A percentile compares a stretch with the other conserved stretches of the same genome.
Conservation (phyloP, 2,888 invertebrate genomes). For the Diploptera punctata region DNA sequence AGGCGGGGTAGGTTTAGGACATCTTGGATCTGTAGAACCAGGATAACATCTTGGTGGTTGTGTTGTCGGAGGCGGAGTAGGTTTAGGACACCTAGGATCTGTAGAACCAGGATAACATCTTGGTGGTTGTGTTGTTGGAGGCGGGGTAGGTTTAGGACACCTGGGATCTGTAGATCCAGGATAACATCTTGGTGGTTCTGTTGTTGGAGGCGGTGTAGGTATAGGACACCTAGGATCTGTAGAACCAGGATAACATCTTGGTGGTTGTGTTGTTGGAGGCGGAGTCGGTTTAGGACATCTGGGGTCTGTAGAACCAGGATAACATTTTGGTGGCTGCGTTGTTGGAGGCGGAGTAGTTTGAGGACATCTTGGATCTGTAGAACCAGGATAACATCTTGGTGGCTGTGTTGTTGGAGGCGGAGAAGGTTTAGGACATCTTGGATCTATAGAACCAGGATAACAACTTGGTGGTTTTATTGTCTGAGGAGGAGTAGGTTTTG, state of each 20-base stretch:
- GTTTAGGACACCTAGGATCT: constrained; percentile 42
- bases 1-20: constrained; percentile 46
- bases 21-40: constrained; percentile 46
- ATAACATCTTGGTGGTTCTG: constrained; percentile 44
- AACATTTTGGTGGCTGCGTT: constrained; percentile 44
- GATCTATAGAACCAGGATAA: constrained; percentile 51
- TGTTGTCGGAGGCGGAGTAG: constrained; percentile 33
- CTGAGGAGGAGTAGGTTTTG: constrained; percentile 46
- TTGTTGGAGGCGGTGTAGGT: constrained; percentile 15
- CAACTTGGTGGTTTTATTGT: constrained; percentile 47
- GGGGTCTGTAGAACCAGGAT: constrained; percentile 47
- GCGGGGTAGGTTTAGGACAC: constrained; percentile 44
- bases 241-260: constrained; percentile 41
- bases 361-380: constrained; percentile 50
- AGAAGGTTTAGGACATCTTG: constrained; percentile 48
- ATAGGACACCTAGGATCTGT: constrained; percentile 50
- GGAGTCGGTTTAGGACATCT: constrained; percentile 45
- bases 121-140: constrained; percentile 26
- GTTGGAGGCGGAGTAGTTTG: constrained; percentile 41
- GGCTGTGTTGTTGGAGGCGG: constrained; percentile 43
- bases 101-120: constrained; percentile 41
- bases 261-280: constrained; percentile 24
- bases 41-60: constrained; percentile 43
- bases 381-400: constrained; percentile 52
- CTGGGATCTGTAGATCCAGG: constrained; percentile 49